phyloP scores from a whole-genome alignment of 2,888 invertebrate species.

The Caenorhabditis sp. region DNA sequence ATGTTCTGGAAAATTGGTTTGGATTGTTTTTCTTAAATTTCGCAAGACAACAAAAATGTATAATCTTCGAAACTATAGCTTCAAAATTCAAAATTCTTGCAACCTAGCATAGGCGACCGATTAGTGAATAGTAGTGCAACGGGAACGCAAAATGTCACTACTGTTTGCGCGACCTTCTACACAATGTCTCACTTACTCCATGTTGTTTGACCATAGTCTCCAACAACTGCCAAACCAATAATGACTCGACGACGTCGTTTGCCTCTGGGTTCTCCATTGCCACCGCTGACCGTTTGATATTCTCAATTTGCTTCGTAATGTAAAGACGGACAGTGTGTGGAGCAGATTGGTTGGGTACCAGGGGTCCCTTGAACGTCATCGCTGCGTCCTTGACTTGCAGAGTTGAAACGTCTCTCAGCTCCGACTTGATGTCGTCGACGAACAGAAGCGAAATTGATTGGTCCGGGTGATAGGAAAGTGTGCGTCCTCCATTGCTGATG shows the following conservation, averaged over 20 bases:
- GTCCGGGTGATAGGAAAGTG: constrained; percentile 64
- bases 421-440: constrained; percentile 63
- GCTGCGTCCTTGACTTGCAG: constrained; percentile 62
- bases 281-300: constrained; percentile 74
- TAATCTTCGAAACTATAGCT: too few relatives aligned
- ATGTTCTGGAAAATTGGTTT: constrained; percentile 73
- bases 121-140: too few relatives aligned
- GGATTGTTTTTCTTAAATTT: too few relatives aligned
- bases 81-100: too few relatives aligned
- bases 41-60: too few relatives aligned
- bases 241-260: constrained; percentile 76
- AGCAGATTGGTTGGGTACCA: constrained; percentile 49
- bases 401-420: constrained; percentile 59
- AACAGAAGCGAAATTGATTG: constrained; percentile 62
- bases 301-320: constrained; percentile 77
- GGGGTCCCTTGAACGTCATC: constrained; percentile 66
- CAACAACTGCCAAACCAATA: constrained; percentile 79
- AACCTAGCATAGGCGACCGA: too few relatives aligned
- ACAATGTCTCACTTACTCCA: constrained; percentile 63
- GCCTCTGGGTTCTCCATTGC: constrained; percentile 75
- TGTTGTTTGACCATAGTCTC: constrained; percentile 79
- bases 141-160: not conserved
- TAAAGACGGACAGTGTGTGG: constrained; percentile 72
- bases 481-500: constrained; percentile 67
- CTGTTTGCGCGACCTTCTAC: not conserved